Percentiles rank a stretch among this genome's conserved stretches.
phyloP scores from a whole-genome alignment of 2,888 invertebrate genomes.

The Sarcophaga carnaria region DNA sequence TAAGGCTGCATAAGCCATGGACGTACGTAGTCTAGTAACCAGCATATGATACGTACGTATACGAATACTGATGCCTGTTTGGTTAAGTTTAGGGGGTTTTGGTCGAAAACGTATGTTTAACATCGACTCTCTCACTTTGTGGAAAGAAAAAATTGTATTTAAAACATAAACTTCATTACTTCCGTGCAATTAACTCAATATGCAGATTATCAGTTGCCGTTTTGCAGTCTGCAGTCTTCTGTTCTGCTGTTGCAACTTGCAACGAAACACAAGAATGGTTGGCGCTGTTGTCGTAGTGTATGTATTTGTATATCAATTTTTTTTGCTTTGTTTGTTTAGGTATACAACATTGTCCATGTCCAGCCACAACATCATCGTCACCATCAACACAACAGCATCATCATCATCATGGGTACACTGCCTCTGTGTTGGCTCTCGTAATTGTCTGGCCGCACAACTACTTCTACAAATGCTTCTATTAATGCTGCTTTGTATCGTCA shows the following conservation, averaged over 20 bases:
- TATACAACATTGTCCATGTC: constrained; percentile 64
- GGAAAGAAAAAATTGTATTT: constrained; percentile 51
- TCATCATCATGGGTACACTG: neutral
- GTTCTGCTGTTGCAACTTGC: constrained; percentile 30
- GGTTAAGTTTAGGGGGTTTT: neutral
- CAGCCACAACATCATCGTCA: constrained; percentile 38
- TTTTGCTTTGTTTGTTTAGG: constrained; percentile 18
- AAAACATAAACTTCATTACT: constrained; percentile 67
- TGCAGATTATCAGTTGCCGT: constrained; percentile 60
- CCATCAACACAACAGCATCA: neutral
- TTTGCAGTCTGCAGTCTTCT: constrained; percentile 20
- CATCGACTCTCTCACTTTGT: constrained; percentile 64
- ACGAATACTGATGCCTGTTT: neutral
- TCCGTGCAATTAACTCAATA: constrained; percentile 70
- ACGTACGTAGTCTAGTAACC: neutral
- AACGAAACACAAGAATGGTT: neutral
- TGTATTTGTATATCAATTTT: constrained; percentile 13
- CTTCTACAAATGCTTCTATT: constrained; percentile 29
- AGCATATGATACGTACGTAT: neutral
- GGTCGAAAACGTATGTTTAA: constrained; percentile 48
- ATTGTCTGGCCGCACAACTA: constrained; percentile 3
- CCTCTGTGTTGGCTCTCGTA: neutral
- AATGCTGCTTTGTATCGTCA: constrained; percentile 29
- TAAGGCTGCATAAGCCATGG: neutral
- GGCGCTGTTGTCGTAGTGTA: neutral